Base-by-base conservation (phyloP, 2,797 vertebrate genomes). In the Myotis pilosus region DNA sequence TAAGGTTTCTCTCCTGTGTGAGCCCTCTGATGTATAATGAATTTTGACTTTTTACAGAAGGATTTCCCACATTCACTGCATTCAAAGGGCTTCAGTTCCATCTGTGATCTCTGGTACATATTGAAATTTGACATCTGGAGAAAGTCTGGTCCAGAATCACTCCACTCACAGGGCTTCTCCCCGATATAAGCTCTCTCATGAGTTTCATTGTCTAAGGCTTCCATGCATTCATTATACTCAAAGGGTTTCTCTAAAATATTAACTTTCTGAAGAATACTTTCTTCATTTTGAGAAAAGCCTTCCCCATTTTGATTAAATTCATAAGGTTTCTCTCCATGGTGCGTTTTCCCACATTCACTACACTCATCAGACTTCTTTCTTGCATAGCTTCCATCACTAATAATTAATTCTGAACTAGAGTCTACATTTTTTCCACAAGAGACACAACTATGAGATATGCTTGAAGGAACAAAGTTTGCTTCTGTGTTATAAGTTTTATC, bases 1-100 rank as follows among this genome's bases (percentile, higher is more conserved):
- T 97, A 97, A 8, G 97, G 97, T 64, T 97, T 97, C 75, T 97
- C 96, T 44, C 97, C 97, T 0, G 96, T 97, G 44, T 97, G 96
- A 55, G 96, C 95, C 60, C 96, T 89, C 89, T 96, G 96, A 60
- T 97, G 96, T 30, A 96, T 96, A 33, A 97, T 96, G 38, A 97
- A 96, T 47, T 96, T 96, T 38, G 96, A 96, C 87, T 96, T 97
- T 49, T 97, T 97, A 75, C 94, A 97, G 51, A 97, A 97, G 13
- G 94, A 95, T 36, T 97, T 97, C 9, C 96, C 96, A 95, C 95
- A 97, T 20, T 97, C 91, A 0, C 11, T 12, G 64, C 96, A 96
- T 55, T 97, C 49, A 62, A 94, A 98, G 11, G 97, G 96, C 76
- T 97, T 97, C 60, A 97, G 25, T 47, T 96, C 96, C 33, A 97